These are phyloP conservation scores for Cuniculus paca DNA, from an alignment of 2,797 vertebrate species.

Conservation along the genomic window DNA sequence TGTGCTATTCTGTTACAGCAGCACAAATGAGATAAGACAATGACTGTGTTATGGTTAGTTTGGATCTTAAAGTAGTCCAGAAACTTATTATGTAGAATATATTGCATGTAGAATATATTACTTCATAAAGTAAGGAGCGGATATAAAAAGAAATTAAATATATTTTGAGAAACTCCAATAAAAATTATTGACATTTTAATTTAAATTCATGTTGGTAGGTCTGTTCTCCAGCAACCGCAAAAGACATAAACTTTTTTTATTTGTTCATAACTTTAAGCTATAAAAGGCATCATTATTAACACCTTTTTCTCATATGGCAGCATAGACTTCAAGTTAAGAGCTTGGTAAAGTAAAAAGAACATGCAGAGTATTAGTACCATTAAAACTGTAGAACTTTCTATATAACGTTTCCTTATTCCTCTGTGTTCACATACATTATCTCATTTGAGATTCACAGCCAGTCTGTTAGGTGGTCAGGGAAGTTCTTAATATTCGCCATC, in stretches of 20 bases:
- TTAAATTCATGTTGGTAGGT: slow-evolving; percentile 76
- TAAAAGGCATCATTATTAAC: slow-evolving; percentile 79
- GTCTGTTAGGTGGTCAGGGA: background rate
- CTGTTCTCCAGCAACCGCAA: slow-evolving; percentile 69
- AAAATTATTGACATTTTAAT: slow-evolving; percentile 82
- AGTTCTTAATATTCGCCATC: background rate
- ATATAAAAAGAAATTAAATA: slow-evolving; percentile 77
- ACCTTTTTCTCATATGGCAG: slow-evolving; percentile 66
- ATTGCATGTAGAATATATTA: slow-evolving; percentile 64
- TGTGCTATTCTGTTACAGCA: background rate
- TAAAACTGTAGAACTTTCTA: background rate
- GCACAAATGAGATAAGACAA: background rate
- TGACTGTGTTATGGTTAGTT: slow-evolving; percentile 47
- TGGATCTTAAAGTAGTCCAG: slow-evolving; percentile 50
- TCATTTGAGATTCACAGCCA: background rate
- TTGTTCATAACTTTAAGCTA: slow-evolving; percentile 82
- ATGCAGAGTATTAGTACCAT: background rate
- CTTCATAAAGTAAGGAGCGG: slow-evolving; percentile 64
- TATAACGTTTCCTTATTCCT: slow-evolving; percentile 22
- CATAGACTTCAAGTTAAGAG: slow-evolving; percentile 69
- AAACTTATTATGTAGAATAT: slow-evolving; percentile 50
- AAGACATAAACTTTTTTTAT: slow-evolving; percentile 83
- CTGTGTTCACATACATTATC: background rate
- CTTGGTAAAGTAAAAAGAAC: slow-evolving; percentile 56
- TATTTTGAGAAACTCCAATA: slow-evolving; percentile 76